Evolutionary conservation across 35 echinoderm and acorn worm genomes (phyloP).

Genomic region (Heliocidaris tuberculata): DNA sequence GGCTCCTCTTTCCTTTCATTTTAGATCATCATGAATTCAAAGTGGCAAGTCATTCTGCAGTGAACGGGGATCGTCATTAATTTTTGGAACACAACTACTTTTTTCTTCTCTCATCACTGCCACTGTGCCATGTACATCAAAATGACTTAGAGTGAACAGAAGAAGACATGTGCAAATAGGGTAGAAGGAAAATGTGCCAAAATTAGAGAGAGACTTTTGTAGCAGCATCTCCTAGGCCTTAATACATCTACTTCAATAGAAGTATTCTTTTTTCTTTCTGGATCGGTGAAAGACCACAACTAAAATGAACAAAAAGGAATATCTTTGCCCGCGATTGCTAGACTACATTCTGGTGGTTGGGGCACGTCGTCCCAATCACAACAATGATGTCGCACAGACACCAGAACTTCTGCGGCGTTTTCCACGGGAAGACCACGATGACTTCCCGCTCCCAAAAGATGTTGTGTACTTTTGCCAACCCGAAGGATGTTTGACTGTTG

Average conservation of each 20-base stretch:
- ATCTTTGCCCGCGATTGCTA: constrained; percentile 85
- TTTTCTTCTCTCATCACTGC: background rate
- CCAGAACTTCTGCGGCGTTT: constrained; percentile 84
- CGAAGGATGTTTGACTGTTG: constrained; percentile 84
- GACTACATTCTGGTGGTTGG: constrained; percentile 95
- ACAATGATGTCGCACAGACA: constrained; percentile 96
- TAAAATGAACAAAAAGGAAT: constrained; percentile 58
- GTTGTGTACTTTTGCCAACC: constrained; percentile 97
- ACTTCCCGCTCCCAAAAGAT: constrained; percentile 86
- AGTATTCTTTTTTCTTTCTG: background rate
- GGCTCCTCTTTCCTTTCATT: background rate
- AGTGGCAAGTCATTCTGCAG: background rate
- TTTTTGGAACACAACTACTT: background rate
- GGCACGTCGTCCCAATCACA: constrained; percentile 77
- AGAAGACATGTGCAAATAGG: background rate
- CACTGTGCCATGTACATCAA: background rate
- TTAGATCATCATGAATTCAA: background rate
- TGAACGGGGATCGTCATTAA: background rate
- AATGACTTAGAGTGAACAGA: background rate
- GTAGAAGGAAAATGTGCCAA: background rate
- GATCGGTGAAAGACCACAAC: background rate
- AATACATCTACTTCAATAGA: background rate
- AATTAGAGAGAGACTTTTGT: background rate
- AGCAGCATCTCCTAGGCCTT: background rate
- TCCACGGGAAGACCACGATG: constrained; percentile 81